Base-by-base conservation (phyloP, 2,888 invertebrate species). In the Bugula neritina region DNA sequence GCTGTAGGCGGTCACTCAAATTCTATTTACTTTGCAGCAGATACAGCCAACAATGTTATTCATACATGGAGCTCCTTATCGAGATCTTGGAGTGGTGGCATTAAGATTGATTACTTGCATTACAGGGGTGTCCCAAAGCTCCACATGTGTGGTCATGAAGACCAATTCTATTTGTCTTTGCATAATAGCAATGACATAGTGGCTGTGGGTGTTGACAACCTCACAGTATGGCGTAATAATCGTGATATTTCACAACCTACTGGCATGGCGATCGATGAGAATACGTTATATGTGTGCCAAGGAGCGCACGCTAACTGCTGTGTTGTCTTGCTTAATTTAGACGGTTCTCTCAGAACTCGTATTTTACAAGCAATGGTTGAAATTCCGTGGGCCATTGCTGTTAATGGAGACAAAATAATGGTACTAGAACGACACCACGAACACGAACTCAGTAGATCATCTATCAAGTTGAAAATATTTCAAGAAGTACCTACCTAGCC, bases 251-350 rank as follows among this genome's bases (percentile, higher is more conserved):
- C 31, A 3, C 2, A 29, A n/a, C 63, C 63, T 31, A 63, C 27
- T 34, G 63, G 63, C 31, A 63, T 63, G 17, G 63, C 63, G 1
- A 31, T 27, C 34, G 63, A 63, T 31, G n/a, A 63, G 5, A 31
- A 63, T 17, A 31, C 31, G 63, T 10, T 63, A n/a, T 63, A 63
- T 63, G 63, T 63, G 3, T 63, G 63, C n/a, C 31, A 63, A 5
- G 63, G 31, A 29, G 63, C 21, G 27, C 17, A n/a, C 5, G 21
- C 34, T 31, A 3, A 13, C 27, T 10, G 31, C n/a, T 29, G 29
- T 5, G n/a, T 63, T 27, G 63, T n/a, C 63, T 13, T 63, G n/a
- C 27, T 63, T 31, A 10, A 31, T 5, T 10, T 27, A 29, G 31
- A 25, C 13, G 31, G 27, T 63, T 13, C 25, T 10, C 43, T 43